A percentile compares a stretch with the other conserved stretches of the same genome.
Conservation (phyloP, 92 coral and sea anemone genomes). For the Anthopleura xanthogrammica region DNA sequence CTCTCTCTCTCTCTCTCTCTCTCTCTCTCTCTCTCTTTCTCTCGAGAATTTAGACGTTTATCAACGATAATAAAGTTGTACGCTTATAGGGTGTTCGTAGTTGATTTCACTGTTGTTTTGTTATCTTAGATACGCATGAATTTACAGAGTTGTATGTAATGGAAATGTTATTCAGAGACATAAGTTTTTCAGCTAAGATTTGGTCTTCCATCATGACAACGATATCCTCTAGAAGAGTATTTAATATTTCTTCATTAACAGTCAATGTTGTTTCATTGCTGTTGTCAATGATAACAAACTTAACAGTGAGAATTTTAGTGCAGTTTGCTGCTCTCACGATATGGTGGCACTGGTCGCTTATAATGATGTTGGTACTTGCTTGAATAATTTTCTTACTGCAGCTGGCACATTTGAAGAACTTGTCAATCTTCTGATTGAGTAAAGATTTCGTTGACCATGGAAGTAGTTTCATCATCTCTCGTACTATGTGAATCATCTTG, state of each 20-base stretch:
- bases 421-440: constrained; percentile 33
- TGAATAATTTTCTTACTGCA: constrained; percentile 47
- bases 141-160: constrained; percentile 7
- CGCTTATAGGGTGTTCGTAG: no score
- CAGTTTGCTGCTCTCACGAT: constrained; percentile 3
- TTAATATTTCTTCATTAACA: neutral
- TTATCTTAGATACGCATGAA: neutral
- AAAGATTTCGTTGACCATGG: constrained; percentile 9
- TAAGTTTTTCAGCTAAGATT: neutral
- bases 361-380: constrained; percentile 22
- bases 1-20: no score
- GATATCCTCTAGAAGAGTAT: neutral
- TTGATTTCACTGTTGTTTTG: neutral
- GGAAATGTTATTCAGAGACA: neutral
- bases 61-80: no score
- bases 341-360: constrained; percentile 3
- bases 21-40: no score
- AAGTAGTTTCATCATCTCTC: constrained; percentile 1
- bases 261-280: neutral
- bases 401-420: constrained; percentile 23
- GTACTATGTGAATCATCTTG: neutral
- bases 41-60: no score
- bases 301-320: neutral
- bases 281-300: constrained; percentile 14
- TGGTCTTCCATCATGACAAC: constrained; percentile 9